These are phyloP conservation scores for Oreochromis tanganicae DNA, from an alignment of 2,113 vertebrate genomes.

Conservation along the genomic window DNA sequence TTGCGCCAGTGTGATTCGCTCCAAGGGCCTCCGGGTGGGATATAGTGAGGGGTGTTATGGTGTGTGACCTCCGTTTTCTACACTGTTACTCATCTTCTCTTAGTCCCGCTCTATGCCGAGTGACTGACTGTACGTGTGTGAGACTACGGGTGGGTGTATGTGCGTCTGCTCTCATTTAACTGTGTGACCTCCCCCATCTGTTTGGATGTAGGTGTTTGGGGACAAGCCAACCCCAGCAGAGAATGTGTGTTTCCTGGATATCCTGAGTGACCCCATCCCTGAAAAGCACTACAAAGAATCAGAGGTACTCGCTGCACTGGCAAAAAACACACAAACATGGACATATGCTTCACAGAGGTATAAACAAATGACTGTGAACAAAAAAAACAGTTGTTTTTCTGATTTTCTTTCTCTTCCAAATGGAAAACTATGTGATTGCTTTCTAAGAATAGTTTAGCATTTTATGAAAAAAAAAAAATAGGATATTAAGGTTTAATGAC, in stretches of 20 bases:
- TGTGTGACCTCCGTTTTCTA: conserved; percentile 59
- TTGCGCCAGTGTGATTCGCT: conserved; percentile 45
- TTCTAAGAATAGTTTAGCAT: neutral
- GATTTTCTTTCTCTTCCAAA: neutral
- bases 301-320: conserved; percentile 52
- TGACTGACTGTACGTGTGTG: conserved; percentile 2
- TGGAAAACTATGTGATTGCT: neutral
- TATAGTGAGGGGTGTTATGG: conserved; percentile 47
- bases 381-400: neutral
- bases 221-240: conserved; percentile 63
- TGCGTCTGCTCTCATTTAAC: conserved; percentile 21
- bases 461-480: neutral
- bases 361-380: neutral
- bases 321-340: neutral
- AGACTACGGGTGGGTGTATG: neutral
- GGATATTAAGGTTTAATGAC: neutral
- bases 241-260: conserved; percentile 69
- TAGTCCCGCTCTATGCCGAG: conserved; percentile 6
- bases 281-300: conserved; percentile 70
- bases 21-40: conserved; percentile 45
- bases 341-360: neutral
- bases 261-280: conserved; percentile 72
- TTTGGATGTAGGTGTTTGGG: conserved; percentile 68
- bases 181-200: conserved; percentile 42
- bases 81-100: conserved; percentile 52